Percentiles rank a stretch among this genome's conserved stretches.
Conservation (phyloP, 2,797 vertebrate species). For the Pangasius djambal region DNA sequence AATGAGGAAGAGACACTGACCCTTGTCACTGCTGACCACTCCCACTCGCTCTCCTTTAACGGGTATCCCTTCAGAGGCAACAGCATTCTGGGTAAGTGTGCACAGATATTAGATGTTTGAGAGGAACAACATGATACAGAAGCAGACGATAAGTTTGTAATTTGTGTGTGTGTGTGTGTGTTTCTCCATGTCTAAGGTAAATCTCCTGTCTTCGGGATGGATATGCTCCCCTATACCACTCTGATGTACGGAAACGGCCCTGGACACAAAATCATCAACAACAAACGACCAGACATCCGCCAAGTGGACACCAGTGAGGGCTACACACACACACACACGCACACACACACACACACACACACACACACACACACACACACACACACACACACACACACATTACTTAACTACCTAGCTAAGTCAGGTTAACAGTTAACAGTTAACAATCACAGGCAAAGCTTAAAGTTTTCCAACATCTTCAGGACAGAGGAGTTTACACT, state of each 20-base stretch:
- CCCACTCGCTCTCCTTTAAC: conserved; percentile 74
- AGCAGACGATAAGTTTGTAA: background rate
- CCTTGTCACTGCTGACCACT: conserved; percentile 79
- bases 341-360: background rate
- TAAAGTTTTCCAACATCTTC: background rate
- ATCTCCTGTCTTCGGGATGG: conserved; percentile 72
- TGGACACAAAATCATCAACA: conserved; percentile 68
- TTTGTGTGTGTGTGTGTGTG: too few species aligned
- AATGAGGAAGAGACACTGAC: conserved; percentile 76
- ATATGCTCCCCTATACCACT: conserved; percentile 74
- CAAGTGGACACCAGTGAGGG: conserved; percentile 74
- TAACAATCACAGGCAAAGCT: background rate
- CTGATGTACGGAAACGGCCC: conserved; percentile 80
- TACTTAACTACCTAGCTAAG: background rate
- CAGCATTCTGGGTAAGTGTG: conserved; percentile 77
- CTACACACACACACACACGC: background rate
- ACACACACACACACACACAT: background rate
- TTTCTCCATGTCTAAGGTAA: conserved; percentile 67
- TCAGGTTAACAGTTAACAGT: background rate
- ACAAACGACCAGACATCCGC: conserved; percentile 71
- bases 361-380: background rate
- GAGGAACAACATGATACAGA: background rate
- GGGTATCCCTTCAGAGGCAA: conserved; percentile 77
- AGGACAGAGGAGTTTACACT: background rate
- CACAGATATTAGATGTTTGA: background rate